Conservation (phyloP, 2,113 vertebrate species). For the Promerops cafer region DNA sequence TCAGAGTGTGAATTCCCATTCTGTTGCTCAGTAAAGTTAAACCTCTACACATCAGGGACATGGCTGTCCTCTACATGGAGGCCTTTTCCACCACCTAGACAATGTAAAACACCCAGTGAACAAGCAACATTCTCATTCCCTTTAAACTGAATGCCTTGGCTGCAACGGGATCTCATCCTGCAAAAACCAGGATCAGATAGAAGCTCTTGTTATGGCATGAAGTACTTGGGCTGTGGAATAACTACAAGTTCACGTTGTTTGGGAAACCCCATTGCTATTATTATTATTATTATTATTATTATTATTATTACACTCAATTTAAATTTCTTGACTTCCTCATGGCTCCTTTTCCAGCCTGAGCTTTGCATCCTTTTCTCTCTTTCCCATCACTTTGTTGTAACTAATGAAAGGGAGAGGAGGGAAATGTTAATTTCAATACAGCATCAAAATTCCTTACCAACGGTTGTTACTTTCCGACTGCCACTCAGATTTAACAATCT, state of each 20-base stretch:
- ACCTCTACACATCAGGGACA: neutral
- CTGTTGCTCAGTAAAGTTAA: neutral
- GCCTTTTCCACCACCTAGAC: neutral
- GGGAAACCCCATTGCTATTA: conserved; percentile 9
- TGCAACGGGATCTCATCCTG: neutral
- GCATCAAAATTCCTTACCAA: neutral
- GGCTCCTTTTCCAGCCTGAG: neutral
- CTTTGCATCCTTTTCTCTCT: neutral
- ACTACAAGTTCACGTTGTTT: neutral
- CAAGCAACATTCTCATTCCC: neutral
- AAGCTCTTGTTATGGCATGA: neutral
- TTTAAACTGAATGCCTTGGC: neutral
- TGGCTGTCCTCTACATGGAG: neutral
- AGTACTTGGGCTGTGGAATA: neutral
- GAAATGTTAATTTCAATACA: neutral
- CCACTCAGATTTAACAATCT: neutral
- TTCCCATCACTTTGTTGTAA: neutral
- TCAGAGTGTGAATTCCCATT: neutral
- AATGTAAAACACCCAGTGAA: neutral
- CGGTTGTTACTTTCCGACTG: neutral
- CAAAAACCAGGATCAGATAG: neutral
- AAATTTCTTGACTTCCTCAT: neutral
- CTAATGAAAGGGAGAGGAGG: neutral
- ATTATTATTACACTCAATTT: neutral
- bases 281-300: neutral